Percentiles rank a stretch among this genome's conserved stretches.
phyloP scores from a whole-genome alignment of 2,113 vertebrate species.

The Cheirogaleus medius region DNA sequence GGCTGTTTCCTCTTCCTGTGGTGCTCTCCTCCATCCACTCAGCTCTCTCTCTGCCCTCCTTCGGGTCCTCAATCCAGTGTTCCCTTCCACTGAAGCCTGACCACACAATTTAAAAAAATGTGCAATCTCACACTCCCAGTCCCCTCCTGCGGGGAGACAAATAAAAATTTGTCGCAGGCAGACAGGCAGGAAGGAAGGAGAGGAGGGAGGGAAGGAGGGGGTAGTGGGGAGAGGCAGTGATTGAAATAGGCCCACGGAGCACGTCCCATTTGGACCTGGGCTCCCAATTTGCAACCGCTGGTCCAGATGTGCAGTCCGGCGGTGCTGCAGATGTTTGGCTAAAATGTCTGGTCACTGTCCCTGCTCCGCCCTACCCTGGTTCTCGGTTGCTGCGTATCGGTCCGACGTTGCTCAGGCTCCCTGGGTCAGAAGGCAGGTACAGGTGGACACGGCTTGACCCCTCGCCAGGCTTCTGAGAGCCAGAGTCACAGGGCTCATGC shows the following conservation, averaged over 20 bases:
- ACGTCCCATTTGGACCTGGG: background rate
- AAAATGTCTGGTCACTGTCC: background rate
- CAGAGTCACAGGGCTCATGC: background rate
- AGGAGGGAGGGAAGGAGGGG: background rate
- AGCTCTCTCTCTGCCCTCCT: background rate
- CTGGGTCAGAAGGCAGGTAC: background rate
- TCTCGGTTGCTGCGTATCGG: background rate
- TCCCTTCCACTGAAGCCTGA: background rate
- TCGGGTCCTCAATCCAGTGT: background rate
- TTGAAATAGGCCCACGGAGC: background rate
- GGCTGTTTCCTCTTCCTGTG: background rate
- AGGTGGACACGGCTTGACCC: background rate
- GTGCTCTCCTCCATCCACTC: background rate
- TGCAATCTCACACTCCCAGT: background rate
- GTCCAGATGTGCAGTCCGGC: background rate
- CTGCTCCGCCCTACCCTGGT: accelerated
- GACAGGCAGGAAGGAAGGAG: background rate
- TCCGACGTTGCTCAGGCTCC: background rate
- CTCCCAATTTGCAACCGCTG: background rate
- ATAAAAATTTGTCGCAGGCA: background rate
- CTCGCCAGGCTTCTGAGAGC: background rate
- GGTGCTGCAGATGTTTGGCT: background rate
- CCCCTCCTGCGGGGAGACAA: background rate
- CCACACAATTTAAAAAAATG: background rate
- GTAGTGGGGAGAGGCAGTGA: background rate